A percentile compares a stretch with the other conserved stretches of the same genome.
phyloP scores from a whole-genome alignment of 1,140 invertebrate genomes.

The Eumaeus atala region DNA sequence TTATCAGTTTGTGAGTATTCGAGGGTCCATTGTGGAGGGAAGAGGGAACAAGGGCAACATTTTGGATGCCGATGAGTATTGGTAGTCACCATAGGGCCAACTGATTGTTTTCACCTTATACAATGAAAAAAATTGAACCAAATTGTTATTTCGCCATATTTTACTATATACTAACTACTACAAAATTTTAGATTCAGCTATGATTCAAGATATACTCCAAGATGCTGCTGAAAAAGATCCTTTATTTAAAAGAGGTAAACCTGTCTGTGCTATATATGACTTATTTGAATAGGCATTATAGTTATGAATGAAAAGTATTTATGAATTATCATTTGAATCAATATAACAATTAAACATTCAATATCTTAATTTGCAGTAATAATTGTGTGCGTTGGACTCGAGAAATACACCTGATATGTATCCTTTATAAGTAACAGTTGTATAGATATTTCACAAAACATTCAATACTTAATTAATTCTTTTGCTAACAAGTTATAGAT shows the following conservation, averaged over 20 bases:
- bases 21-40: too few species aligned
- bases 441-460: too few species aligned
- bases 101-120: too few species aligned
- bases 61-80: too few species aligned
- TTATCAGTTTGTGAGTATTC: too few species aligned
- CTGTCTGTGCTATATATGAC: background rate
- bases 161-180: too few species aligned
- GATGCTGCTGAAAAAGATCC: slow-evolving; percentile 37
- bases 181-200: slow-evolving; percentile 38
- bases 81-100: too few species aligned
- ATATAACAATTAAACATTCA: background rate
- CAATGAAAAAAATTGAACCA: too few species aligned
- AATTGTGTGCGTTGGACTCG: background rate
- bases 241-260: slow-evolving; percentile 46
- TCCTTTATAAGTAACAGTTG: background rate
- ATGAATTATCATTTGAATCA: background rate
- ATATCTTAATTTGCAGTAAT: slow-evolving; percentile 9
- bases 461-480: too few species aligned
- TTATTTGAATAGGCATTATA: background rate
- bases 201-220: slow-evolving; percentile 43
- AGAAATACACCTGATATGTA: background rate
- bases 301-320: background rate
- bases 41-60: too few species aligned
- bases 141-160: too few species aligned
- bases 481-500: too few species aligned